Conservation (phyloP, 2,113 vertebrate genomes). For the Motacilla alba region DNA sequence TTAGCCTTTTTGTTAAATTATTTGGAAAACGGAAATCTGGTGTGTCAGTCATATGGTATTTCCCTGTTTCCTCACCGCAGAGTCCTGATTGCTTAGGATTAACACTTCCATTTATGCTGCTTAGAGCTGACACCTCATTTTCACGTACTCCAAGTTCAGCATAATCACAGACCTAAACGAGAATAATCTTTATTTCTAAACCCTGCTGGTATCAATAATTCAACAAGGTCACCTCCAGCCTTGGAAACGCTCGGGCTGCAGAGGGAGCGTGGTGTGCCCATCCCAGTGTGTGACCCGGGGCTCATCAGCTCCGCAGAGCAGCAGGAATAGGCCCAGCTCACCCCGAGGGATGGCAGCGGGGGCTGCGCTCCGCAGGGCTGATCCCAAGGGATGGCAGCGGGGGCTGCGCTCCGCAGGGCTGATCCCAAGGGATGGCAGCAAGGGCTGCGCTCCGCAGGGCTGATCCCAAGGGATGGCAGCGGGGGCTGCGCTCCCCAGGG, state of each 20-base stretch:
- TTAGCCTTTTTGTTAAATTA: neutral
- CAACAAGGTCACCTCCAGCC: neutral
- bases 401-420: neutral
- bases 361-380: fast-evolving
- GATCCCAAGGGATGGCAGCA: neutral
- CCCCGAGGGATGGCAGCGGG: neutral
- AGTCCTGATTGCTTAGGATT: neutral
- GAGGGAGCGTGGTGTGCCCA: neutral
- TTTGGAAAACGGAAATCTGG: neutral
- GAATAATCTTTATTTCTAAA: neutral
- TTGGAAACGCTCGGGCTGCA: neutral
- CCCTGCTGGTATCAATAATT: neutral
- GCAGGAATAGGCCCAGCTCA: fast-evolving
- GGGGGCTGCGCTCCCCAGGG: too few relatives aligned
- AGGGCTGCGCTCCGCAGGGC: too few relatives aligned
- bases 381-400: neutral
- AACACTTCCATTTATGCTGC: neutral
- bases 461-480: neutral
- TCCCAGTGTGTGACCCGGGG: fast-evolving
- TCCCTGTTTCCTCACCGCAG: neutral
- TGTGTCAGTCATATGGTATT: neutral
- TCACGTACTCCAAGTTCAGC: neutral
- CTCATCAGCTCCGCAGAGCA: fast-evolving
- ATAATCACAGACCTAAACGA: neutral
- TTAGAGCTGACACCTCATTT: neutral